Evolutionary conservation across 2,797 vertebrate species (phyloP), one percentile per base, ranked within the genome.

Genomic region (Columba guinea): DNA sequence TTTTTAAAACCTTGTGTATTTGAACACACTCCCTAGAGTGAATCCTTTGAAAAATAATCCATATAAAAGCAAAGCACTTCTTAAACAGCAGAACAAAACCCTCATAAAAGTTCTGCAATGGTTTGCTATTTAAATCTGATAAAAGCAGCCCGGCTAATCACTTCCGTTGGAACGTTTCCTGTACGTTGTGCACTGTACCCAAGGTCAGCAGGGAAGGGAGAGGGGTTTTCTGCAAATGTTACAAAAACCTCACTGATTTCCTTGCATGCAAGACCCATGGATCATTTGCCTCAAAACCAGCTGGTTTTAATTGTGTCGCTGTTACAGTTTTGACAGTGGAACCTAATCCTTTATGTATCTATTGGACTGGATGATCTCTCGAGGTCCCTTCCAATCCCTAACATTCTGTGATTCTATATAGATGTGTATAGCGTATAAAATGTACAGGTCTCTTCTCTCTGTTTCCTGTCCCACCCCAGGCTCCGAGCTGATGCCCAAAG

Each of bases 401-500:
- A 46, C 44, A 20, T 46, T 46, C 44, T 20, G 19, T 46, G 44
- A 46, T 46, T 46, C 44, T 46, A 7, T 46, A 46, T 46, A 46
- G 19, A 46, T 46, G 41, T 44, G 3, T 16, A 4, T 5, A 8
- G 8, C 2, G 4, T 13, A 15, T 13, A 20, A 18, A 20, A 44
- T 2, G 22, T 5, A 13, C 0, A 1, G 13, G 12, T 37, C 20
- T 32, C 63, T 74, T 32, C 39, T 56, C 55, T 32, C 20, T 75
- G 56, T 46, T 58, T 49, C 60, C 39, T 30, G 11, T 58, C 62
- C 53, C 70, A 48, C 87, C 67, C 39, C 98, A 99, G 99, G 99
- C 79, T 99, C 99, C 2, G 99, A 99, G 92, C 97, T 99, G 97
- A 99, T 99, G 99, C 99, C 99, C 97, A 99, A 99, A 97, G 99